phyloP scores from a whole-genome alignment of 2,797 vertebrate genomes.

The Scolopax bukidnonensis region DNA sequence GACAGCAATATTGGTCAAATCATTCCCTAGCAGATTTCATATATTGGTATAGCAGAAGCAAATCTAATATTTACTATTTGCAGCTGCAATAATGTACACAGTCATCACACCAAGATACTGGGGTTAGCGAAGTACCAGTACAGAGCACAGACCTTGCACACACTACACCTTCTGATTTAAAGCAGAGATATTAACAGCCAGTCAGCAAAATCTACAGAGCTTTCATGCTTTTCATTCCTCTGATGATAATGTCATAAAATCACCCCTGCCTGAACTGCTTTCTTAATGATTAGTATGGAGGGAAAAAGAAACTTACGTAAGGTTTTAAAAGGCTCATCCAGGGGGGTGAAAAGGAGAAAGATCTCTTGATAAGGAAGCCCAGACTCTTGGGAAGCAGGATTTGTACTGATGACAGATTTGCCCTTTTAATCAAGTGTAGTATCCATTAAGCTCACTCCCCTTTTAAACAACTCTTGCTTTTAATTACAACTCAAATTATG shows the following conservation, averaged over 20 bases:
- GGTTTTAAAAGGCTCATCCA: not conserved
- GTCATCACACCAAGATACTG: not conserved
- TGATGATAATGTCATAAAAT: not conserved
- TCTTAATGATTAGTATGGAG: not conserved
- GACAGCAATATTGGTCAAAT: not conserved
- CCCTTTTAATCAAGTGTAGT: not conserved
- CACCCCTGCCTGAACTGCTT: not conserved
- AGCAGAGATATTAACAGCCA: not conserved
- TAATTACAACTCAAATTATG: slow-evolving; percentile 15
- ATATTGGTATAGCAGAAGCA: not conserved
- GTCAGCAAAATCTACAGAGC: not conserved
- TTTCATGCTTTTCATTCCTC: not conserved
- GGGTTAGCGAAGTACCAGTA: not conserved
- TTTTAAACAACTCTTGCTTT: not conserved
- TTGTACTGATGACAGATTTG: not conserved
- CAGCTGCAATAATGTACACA: not conserved
- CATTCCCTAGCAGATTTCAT: not conserved
- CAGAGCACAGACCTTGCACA: not conserved
- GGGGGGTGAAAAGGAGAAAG: not conserved
- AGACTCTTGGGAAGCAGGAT: not conserved
- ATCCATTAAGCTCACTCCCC: not conserved
- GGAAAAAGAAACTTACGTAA: not conserved
- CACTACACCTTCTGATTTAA: not conserved
- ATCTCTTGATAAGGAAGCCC: not conserved
- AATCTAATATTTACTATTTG: not conserved